Base-by-base conservation (phyloP, 2,797 vertebrate species). In the Cynopterus sphinx region DNA sequence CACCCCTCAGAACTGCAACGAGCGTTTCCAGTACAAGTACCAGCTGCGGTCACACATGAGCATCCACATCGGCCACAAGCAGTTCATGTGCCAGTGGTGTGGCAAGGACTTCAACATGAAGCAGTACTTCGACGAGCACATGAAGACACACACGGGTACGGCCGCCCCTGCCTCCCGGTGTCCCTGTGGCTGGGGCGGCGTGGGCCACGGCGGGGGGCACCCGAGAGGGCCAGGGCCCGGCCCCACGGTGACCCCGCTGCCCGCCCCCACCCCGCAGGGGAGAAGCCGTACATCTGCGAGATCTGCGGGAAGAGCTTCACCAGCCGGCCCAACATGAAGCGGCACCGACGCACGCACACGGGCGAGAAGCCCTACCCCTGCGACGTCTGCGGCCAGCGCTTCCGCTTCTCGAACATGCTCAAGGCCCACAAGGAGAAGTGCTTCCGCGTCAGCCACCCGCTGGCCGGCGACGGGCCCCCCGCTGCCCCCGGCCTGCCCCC, bases 41-140 rank as follows among this genome's bases (percentile, higher is more conserved):
- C 99, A 99, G 98, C 99, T 99, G 79, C 99, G 99, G 85, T 99
- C 99, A 70, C 99, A 99, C 98, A 99, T 99, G 99, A 99, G 99
- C 98, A 99, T 99, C 97, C 99, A 99, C 98, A 99, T 99, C 7
- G 99, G 99, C 89, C 99, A 99, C 98, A 99, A 99, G 74, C 99
- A 99, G 98, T 99, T 99, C 98, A 99, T 99, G 99, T 99, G 99
- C 98, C 99, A 99, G 97, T 99, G 99, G 99, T 99, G 99, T 12
- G 99, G 99, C 98, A 99, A 99, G 98, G 99, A 99, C 98, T 99
- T 99, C 99, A 99, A 99, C 98, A 99, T 99, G 99, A 99, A 99
- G 97, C 99, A 99, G 99, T 99, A 99, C 98, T 99, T 99, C 24
- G 99, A 99, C 15, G 99, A 99, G 97, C 99, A 99, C 99, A 99